Conservation (phyloP, 2,888 invertebrate genomes). For the Ophion ventricosus region DNA sequence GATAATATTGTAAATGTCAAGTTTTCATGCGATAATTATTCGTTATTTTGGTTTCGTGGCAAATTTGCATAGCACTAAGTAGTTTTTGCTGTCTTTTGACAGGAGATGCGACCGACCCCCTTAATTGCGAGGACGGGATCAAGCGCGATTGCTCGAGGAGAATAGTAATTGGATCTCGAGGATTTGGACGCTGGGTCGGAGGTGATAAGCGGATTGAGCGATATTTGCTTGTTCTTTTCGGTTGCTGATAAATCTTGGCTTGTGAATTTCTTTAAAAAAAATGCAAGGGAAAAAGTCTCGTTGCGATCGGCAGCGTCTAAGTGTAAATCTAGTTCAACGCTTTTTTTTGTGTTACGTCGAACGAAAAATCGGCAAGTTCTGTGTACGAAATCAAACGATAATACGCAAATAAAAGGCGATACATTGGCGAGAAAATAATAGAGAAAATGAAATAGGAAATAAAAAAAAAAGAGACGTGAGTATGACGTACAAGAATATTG, state of each 20-base stretch:
- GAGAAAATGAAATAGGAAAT: conserved; percentile 42
- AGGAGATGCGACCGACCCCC: conserved; percentile 19
- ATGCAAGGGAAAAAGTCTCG: conserved; percentile 6
- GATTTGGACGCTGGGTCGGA: conserved; percentile 37
- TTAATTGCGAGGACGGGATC: conserved; percentile 31
- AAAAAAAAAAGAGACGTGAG: conserved; percentile 60
- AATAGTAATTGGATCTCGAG: conserved; percentile 41
- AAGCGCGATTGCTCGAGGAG: conserved; percentile 50
- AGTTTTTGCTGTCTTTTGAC: neutral
- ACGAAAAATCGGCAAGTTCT: conserved; percentile 42
- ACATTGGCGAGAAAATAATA: conserved; percentile 44
- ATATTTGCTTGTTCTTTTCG: conserved; percentile 28
- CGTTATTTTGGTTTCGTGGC: neutral
- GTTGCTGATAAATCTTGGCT: conserved; percentile 8
- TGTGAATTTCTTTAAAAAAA: conserved; percentile 11
- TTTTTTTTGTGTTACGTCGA: conserved; percentile 27
- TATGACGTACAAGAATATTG: conserved; percentile 10
- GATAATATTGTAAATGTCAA: too few species aligned
- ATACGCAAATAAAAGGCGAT: conserved; percentile 45
- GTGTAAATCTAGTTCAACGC: conserved; percentile 38
- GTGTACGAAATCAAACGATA: conserved; percentile 40
- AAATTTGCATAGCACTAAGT: neutral
- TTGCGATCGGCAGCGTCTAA: conserved; percentile 51
- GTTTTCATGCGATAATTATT: neutral
- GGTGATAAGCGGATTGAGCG: conserved; percentile 54